phyloP scores from a whole-genome alignment of 30 jellyfish, hydroid and myxozoan genomes.

The Aurelia sp. region DNA sequence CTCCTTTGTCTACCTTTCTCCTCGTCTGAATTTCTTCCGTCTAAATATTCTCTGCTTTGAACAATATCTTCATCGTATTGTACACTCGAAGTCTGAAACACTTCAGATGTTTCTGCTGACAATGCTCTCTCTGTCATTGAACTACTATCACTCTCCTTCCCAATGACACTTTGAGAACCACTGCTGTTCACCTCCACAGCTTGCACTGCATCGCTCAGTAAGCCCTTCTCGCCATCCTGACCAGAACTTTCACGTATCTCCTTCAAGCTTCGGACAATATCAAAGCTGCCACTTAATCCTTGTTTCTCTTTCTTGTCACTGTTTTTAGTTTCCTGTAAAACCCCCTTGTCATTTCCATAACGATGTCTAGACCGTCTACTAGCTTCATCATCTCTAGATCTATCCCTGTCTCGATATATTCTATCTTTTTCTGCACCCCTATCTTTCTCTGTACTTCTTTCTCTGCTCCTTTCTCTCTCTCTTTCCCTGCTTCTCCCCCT shows the following conservation, averaged over 20 bases:
- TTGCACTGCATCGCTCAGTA: too few species aligned
- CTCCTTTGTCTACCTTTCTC: not conserved
- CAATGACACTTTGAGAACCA: too few species aligned
- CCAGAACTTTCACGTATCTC: not conserved
- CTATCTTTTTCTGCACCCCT: not conserved
- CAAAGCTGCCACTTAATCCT: not conserved
- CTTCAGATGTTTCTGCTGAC: not conserved
- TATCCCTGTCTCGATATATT: not conserved
- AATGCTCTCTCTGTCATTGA: not conserved
- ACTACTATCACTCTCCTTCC: not conserved
- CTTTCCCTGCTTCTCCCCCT: slow-evolving; percentile 5
- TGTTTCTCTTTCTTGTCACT: too few species aligned
- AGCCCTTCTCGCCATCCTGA: too few species aligned
- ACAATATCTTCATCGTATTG: not conserved
- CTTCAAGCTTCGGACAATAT: not conserved
- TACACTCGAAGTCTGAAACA: not conserved
- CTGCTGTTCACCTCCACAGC: too few species aligned
- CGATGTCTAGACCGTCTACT: too few species aligned
- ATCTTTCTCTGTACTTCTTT: not conserved
- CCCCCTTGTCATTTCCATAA: not conserved
- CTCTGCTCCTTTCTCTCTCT: slow-evolving; percentile 7
- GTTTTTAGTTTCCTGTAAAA: not conserved
- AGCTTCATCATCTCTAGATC: too few species aligned
- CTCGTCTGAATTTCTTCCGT: too few species aligned
- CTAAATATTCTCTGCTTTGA: not conserved